These are phyloP conservation scores for Rhinoptilus africanus DNA, from an alignment of 2,113 vertebrate species.

Conservation along the genomic window DNA sequence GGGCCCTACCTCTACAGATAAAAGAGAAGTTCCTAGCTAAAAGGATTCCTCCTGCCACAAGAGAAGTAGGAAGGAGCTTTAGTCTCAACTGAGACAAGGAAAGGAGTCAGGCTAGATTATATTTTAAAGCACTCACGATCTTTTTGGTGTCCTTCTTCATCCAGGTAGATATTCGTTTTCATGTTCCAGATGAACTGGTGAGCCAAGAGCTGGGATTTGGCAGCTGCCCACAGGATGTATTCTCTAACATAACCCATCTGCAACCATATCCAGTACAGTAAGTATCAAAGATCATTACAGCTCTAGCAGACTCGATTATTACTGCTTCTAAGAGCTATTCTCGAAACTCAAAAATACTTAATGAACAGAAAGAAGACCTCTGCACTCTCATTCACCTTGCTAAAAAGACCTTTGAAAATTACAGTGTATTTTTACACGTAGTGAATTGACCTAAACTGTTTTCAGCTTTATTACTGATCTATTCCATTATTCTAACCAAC, in stretches of 20 bases:
- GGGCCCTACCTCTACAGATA: not conserved
- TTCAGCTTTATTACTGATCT: not conserved
- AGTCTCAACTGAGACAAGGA: not conserved
- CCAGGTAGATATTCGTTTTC: conserved; percentile 94
- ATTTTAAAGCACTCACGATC: conserved; percentile 82
- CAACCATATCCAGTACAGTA: not conserved
- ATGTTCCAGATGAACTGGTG: conserved; percentile 99
- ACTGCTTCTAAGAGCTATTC: not conserved
- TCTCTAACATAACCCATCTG: conserved; percentile 97
- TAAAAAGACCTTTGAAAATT: not conserved
- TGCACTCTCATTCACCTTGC: not conserved
- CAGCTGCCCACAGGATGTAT: conserved; percentile 94
- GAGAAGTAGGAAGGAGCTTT: not conserved
- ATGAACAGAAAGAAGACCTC: not conserved
- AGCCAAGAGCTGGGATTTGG: conserved; percentile 93
- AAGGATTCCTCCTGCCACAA: not conserved
- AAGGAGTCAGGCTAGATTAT: not conserved
- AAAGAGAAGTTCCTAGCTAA: not conserved
- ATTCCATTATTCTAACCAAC: not conserved
- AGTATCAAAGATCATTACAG: not conserved
- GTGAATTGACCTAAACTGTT: not conserved
- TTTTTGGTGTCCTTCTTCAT: conserved; percentile 92
- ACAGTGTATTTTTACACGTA: not conserved
- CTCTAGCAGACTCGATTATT: not conserved
- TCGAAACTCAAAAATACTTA: not conserved